A percentile compares a stretch with the other conserved stretches of the same genome.
Evolutionary conservation across 2,888 invertebrate genomes (phyloP).

Genomic region (Hydrotaea cyrtoneurina): DNA sequence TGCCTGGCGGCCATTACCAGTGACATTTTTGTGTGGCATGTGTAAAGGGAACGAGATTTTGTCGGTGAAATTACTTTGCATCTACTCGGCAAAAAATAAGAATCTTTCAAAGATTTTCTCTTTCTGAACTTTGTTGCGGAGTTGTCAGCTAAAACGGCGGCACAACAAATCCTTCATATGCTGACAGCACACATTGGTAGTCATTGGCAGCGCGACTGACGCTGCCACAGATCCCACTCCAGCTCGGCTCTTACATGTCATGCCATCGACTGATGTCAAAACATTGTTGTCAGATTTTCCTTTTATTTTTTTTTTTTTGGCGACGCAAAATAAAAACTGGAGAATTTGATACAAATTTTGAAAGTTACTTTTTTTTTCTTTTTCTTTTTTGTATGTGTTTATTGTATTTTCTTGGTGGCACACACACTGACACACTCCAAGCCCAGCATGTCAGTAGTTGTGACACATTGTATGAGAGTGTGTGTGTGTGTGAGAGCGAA

Average conservation of each 20-base stretch:
- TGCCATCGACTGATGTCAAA: neutral
- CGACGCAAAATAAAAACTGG: neutral
- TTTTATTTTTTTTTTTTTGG: neutral
- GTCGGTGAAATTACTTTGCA: too few species aligned
- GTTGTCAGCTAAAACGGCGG: neutral
- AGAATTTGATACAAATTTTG: constrained; percentile 24
- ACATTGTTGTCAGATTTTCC: constrained; percentile 1
- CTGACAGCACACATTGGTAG: neutral
- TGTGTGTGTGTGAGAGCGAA: constrained; percentile 2
- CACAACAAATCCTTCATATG: neutral
- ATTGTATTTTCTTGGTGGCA: neutral
- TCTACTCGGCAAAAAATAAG: too few species aligned
- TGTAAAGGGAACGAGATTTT: neutral
- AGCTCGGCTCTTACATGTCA: neutral
- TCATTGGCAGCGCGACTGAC: too few species aligned
- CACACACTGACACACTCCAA: neutral
- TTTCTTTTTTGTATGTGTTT: too few species aligned
- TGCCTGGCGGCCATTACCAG: constrained; percentile 45
- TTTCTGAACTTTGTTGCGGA: neutral
- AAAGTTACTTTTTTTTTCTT: constrained; percentile 21
- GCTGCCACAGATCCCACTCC: too few species aligned
- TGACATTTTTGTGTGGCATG: neutral
- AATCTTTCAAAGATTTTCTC: neutral
- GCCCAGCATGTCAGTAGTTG: constrained; percentile 2
- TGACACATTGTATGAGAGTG: neutral